Conservation (phyloP, 2,113 vertebrate genomes). For the Salvelinus fontinalis region DNA sequence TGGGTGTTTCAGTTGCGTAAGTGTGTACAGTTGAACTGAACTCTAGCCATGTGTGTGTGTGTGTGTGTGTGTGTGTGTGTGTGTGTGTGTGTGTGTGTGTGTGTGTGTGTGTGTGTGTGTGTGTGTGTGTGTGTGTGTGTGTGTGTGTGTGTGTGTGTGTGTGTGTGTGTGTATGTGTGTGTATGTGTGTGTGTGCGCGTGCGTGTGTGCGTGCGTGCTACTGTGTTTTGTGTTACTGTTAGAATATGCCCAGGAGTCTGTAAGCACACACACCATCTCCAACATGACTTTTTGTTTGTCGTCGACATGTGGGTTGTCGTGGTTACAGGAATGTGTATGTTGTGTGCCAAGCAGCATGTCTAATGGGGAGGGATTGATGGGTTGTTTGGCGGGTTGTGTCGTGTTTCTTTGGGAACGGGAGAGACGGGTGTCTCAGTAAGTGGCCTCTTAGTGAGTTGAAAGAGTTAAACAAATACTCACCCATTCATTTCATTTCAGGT, state of each 20-base stretch:
- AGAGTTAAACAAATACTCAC: neutral
- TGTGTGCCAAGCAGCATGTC: neutral
- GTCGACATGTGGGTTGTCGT: neutral
- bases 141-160: neutral
- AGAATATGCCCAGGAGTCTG: neutral
- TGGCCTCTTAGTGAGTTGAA: neutral
- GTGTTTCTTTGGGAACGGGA: neutral
- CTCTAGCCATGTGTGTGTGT: neutral
- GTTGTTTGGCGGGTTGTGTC: neutral
- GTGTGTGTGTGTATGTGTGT: neutral
- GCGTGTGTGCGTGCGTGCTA: neutral
- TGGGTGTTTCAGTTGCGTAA: slow-evolving; percentile 2
- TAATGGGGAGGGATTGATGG: neutral
- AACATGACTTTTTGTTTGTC: neutral
- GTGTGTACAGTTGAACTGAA: neutral
- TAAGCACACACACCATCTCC: neutral
- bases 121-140: neutral
- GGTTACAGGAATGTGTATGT: slow-evolving; percentile 3
- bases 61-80: no score
- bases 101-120: neutral
- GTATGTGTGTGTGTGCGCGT: neutral
- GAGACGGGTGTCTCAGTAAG: neutral
- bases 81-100: neutral
- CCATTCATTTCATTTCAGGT: neutral
- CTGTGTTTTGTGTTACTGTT: neutral